A percentile compares a stretch with the other conserved stretches of the same genome.
phyloP scores from a whole-genome alignment of 1,140 invertebrate species.

The Dinothrombium tinctorium region DNA sequence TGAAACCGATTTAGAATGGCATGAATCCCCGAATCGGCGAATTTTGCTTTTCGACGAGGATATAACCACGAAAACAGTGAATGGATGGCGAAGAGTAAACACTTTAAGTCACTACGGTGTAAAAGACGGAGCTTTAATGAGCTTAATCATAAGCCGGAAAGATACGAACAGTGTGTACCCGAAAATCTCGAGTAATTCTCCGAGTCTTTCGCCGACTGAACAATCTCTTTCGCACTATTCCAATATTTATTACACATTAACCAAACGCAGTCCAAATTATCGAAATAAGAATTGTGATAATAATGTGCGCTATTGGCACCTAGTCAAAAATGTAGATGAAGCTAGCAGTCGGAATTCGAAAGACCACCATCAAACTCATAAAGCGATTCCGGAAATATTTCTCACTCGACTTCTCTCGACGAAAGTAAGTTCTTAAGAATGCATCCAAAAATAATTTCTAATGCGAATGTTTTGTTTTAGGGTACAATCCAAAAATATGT shows the following conservation, averaged over 20 bases:
- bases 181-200: neutral
- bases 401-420: constrained; percentile 70
- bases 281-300: neutral
- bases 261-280: too few relatives aligned
- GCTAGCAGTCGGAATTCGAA: neutral
- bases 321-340: neutral
- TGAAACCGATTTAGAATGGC: constrained; percentile 42
- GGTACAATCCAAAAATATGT: constrained; percentile 90
- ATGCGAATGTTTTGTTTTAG: constrained; percentile 25
- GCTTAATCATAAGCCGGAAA: constrained; percentile 61
- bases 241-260: too few relatives aligned
- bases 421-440: constrained; percentile 25
- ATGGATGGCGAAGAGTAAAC: constrained; percentile 71
- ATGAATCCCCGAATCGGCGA: neutral
- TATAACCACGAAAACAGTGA: constrained; percentile 61
- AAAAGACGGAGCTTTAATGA: constrained; percentile 81
- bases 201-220: neutral
- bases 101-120: constrained; percentile 78
- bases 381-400: constrained; percentile 86
- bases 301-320: neutral
- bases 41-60: constrained; percentile 78
- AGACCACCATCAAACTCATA: constrained; percentile 20
- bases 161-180: constrained; percentile 17
- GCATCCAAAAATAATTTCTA: too few relatives aligned
- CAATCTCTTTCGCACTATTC: too few relatives aligned